Percentiles rank a stretch among this genome's conserved stretches.
These are phyloP conservation scores for Oryzias dopingdopingensis DNA, from an alignment of 2,797 vertebrate genomes.

Conservation along the genomic window DNA sequence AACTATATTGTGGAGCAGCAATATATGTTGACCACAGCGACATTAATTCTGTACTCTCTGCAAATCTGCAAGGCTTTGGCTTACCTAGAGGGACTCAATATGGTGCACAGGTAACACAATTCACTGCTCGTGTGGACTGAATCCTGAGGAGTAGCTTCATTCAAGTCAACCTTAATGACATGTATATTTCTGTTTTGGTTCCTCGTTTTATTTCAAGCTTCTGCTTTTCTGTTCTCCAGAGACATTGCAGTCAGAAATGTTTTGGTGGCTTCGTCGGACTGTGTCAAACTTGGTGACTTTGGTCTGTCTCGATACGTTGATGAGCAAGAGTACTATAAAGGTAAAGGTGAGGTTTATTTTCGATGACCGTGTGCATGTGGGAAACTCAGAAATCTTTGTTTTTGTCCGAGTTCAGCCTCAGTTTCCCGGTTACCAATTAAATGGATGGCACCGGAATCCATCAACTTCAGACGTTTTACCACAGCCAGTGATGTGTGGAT, in stretches of 20 bases:
- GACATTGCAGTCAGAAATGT: slow-evolving; percentile 74
- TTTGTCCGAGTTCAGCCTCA: slow-evolving; percentile 75
- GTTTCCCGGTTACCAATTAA: slow-evolving; percentile 91
- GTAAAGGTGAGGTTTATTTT: slow-evolving; percentile 19
- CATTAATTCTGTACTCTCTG: slow-evolving; percentile 81
- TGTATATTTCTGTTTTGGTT: accelerated
- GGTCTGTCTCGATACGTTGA: slow-evolving; percentile 91
- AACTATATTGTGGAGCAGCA: slow-evolving; percentile 84
- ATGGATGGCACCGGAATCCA: slow-evolving; percentile 98
- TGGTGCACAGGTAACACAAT: slow-evolving; percentile 85
- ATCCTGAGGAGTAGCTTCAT: no score
- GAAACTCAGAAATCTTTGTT: no score
- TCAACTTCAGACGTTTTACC: slow-evolving; percentile 96
- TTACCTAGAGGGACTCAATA: slow-evolving; percentile 87
- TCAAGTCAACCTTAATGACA: background rate
- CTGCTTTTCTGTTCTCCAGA: slow-evolving; percentile 32
- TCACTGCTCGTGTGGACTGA: no score
- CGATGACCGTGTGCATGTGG: no score
- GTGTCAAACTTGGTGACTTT: slow-evolving; percentile 90
- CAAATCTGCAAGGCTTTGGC: slow-evolving; percentile 93
- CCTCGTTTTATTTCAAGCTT: background rate
- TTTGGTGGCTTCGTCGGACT: slow-evolving; percentile 84
- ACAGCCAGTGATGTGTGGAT: slow-evolving; percentile 95
- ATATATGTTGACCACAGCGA: slow-evolving; percentile 70
- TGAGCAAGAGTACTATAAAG: slow-evolving; percentile 90